phyloP scores from a whole-genome alignment of 2,797 vertebrate species.

The Geotrypetes seraphini region DNA sequence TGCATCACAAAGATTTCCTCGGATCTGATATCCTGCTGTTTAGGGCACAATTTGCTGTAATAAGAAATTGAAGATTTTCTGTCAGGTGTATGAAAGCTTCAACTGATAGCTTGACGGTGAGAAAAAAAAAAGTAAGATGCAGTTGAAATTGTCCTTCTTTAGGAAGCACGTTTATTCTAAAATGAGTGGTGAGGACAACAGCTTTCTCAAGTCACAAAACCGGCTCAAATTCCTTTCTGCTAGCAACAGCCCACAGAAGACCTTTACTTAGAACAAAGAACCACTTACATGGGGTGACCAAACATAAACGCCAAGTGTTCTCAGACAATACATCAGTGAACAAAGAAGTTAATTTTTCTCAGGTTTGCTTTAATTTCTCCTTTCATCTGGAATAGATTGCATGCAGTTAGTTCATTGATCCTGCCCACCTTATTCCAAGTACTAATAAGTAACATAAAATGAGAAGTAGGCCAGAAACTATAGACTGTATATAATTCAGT shows the following conservation, averaged over 20 bases:
- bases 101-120: constrained; percentile 19
- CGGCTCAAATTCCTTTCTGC: constrained; percentile 1
- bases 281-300: too few species aligned
- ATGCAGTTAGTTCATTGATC: too few species aligned
- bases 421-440: too few species aligned
- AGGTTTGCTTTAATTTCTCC: too few species aligned
- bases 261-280: too few species aligned
- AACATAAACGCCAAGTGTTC: too few species aligned
- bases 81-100: constrained; percentile 34
- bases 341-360: too few species aligned
- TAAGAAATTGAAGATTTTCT: constrained; percentile 43
- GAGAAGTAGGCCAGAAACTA: too few species aligned
- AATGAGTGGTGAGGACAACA: neutral
- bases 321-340: too few species aligned
- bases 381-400: too few species aligned
- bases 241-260: constrained; percentile 11
- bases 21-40: constrained; percentile 37
- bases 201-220: constrained; percentile 4
- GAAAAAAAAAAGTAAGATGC: constrained; percentile 8
- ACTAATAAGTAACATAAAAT: too few species aligned
- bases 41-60: constrained; percentile 37
- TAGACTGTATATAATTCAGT: too few species aligned
- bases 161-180: constrained; percentile 17
- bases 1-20: constrained; percentile 39
- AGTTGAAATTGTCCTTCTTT: constrained; percentile 16